These are phyloP conservation scores for Pseudorhombus dupliciocellatus DNA, from an alignment of 2,113 vertebrate genomes.

Conservation along the genomic window DNA sequence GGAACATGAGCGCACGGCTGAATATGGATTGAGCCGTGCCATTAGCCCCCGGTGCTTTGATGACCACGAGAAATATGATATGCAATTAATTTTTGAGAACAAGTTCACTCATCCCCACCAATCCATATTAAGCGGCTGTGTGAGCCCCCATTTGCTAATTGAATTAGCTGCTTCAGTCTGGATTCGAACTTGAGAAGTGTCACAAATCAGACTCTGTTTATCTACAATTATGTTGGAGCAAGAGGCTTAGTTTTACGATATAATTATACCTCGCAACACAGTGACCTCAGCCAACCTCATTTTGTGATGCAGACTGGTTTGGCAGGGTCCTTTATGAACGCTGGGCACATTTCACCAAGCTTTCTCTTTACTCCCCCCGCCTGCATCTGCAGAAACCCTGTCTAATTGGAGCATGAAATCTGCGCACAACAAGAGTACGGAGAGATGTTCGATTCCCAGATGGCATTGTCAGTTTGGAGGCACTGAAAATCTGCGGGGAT, in stretches of 20 bases:
- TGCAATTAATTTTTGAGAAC: constrained; percentile 78
- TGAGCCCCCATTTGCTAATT: constrained; percentile 78
- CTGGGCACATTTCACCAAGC: constrained; percentile 49
- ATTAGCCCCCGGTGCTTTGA: constrained; percentile 55
- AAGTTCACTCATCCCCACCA: constrained; percentile 75
- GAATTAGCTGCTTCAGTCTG: constrained; percentile 72
- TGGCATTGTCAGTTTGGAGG: constrained; percentile 50
- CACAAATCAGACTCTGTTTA: constrained; percentile 75
- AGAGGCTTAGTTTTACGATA: constrained; percentile 75
- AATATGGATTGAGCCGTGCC: constrained; percentile 65
- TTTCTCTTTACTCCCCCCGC: constrained; percentile 38
- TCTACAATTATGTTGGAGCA: constrained; percentile 71
- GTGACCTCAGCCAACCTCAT: constrained; percentile 64
- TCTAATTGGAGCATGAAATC: constrained; percentile 69
- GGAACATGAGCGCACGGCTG: constrained; percentile 58
- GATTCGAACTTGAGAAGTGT: constrained; percentile 79
- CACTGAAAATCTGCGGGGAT: constrained; percentile 27
- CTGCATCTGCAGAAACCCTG: constrained; percentile 33
- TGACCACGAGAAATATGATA: constrained; percentile 76
- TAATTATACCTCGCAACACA: constrained; percentile 79
- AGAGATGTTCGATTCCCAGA: constrained; percentile 62
- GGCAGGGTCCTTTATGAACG: constrained; percentile 48
- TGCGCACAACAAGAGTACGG: constrained; percentile 52
- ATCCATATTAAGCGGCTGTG: constrained; percentile 69
- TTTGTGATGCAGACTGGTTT: constrained; percentile 60